Conservation (phyloP, 2,888 invertebrate species). For the Orchesella flavescens region DNA sequence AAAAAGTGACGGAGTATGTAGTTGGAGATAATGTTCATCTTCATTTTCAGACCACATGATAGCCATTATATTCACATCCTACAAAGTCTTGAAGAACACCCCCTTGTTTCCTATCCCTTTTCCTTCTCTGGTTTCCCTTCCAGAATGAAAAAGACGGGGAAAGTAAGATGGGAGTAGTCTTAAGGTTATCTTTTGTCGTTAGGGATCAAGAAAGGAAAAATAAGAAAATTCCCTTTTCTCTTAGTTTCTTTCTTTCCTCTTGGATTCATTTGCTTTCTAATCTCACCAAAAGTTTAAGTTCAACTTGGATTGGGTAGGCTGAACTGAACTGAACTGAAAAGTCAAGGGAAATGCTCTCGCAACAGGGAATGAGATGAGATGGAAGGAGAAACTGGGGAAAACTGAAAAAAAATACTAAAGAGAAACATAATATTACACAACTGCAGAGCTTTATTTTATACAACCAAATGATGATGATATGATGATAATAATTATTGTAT, state of each 20-base stretch:
- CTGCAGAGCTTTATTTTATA: no score
- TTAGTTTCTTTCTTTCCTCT: constrained; percentile 8
- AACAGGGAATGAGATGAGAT: no score
- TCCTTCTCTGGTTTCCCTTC: background rate
- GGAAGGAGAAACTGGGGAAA: no score
- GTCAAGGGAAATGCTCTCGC: background rate
- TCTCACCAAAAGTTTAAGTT: background rate
- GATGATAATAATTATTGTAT: no score
- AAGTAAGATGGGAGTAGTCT: background rate
- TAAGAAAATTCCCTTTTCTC: constrained; percentile 2
- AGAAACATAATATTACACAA: no score
- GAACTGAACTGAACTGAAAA: background rate
- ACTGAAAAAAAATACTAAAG: no score
- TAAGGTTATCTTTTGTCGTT: constrained; percentile 33
- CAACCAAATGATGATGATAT: no score
- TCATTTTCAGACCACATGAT: constrained; percentile 2
- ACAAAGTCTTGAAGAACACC: background rate
- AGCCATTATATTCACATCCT: constrained; percentile 15
- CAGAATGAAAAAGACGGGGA: no score
- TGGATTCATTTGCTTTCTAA: constrained; percentile 30
- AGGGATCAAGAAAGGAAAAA: constrained; percentile 16
- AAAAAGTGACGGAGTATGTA: background rate
- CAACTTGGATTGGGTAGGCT: background rate
- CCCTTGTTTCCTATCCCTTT: background rate
- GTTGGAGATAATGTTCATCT: constrained; percentile 16